These are phyloP conservation scores for Cercopithecus mona DNA, from an alignment of 2,113 vertebrate species.

Conservation along the genomic window DNA sequence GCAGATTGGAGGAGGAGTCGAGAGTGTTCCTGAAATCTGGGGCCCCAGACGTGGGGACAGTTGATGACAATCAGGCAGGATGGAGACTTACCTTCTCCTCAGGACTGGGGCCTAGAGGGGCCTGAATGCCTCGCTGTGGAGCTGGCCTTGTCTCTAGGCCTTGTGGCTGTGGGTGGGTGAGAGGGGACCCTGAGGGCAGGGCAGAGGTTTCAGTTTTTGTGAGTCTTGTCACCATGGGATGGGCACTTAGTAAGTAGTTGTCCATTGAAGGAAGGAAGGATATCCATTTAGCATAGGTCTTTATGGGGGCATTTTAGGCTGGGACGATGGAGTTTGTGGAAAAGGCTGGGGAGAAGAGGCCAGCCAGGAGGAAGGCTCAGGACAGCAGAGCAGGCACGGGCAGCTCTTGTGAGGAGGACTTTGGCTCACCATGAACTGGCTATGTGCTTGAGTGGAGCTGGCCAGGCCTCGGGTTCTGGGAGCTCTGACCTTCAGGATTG, in stretches of 20 bases:
- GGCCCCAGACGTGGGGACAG: too few relatives aligned
- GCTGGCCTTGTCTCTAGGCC: neutral
- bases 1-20: neutral
- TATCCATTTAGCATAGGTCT: neutral
- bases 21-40: neutral
- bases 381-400: neutral
- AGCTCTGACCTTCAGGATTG: neutral
- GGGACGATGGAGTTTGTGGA: neutral
- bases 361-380: too few relatives aligned
- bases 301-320: neutral
- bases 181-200: neutral
- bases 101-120: neutral
- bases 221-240: neutral
- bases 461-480: neutral
- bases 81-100: too few relatives aligned
- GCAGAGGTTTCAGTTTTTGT: neutral
- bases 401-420: neutral
- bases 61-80: neutral
- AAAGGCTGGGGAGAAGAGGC: neutral
- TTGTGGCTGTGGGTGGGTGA: neutral
- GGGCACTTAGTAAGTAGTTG: neutral
- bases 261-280: neutral
- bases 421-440: rapidly evolving
- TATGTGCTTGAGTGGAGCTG: neutral
- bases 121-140: neutral